phyloP scores from a whole-genome alignment of 2,888 invertebrate species.

The Argyra leucocephala region DNA sequence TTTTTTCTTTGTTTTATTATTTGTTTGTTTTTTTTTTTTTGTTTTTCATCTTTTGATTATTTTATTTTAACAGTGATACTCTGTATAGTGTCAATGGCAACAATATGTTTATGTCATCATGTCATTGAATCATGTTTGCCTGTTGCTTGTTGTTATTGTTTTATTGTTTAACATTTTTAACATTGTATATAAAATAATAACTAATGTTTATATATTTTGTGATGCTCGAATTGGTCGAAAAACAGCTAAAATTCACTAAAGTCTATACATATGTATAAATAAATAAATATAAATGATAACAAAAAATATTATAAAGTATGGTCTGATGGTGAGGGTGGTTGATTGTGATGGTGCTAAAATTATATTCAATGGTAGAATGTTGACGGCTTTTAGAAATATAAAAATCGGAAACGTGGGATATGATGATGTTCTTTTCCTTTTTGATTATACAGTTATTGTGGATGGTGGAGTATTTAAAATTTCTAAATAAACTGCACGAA shows the following conservation, averaged over 20 bases:
- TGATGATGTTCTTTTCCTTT: background rate
- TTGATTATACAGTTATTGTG: too few relatives aligned
- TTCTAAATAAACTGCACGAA: too few relatives aligned
- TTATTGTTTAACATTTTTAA: background rate
- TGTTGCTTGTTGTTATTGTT: background rate
- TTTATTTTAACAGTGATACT: background rate
- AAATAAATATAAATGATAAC: too few relatives aligned
- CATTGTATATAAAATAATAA: background rate
- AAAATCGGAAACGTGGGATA: background rate
- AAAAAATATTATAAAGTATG: too few relatives aligned
- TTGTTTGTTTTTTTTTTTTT: too few relatives aligned
- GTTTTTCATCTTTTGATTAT: background rate
- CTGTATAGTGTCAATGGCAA: background rate
- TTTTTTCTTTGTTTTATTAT: too few relatives aligned
- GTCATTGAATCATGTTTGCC: constrained; percentile 9
- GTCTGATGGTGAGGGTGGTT: too few relatives aligned
- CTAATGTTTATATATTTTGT: background rate
- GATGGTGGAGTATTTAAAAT: too few relatives aligned
- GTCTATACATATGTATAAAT: too few relatives aligned
- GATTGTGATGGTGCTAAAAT: too few relatives aligned
- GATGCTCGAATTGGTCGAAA: background rate
- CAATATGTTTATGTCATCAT: constrained; percentile 10
- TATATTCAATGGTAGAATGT: background rate
- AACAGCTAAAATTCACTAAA: too few relatives aligned
- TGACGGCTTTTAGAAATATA: background rate